Percentiles rank a stretch among this genome's conserved stretches.
Conservation (phyloP, 2,888 invertebrate species). For the Cheilosia scutellata region DNA sequence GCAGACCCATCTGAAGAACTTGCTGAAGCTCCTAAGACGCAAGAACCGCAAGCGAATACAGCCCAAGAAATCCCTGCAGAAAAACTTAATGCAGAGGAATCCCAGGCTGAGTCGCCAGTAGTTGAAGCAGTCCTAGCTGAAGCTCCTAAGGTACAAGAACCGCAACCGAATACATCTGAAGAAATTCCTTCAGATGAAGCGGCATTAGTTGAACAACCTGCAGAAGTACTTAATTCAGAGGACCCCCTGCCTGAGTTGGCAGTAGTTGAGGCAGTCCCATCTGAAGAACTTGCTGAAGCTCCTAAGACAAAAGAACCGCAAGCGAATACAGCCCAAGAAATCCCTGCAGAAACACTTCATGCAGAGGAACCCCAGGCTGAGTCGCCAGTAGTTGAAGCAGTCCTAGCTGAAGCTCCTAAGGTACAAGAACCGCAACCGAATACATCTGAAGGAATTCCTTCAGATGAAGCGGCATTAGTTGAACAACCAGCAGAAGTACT, state of each 20-base stretch:
- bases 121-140: not conserved
- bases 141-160: not conserved
- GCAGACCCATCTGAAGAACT: not conserved
- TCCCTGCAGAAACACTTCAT: too few species aligned
- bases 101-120: not conserved
- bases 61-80: not conserved
- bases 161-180: not conserved
- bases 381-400: too few species aligned
- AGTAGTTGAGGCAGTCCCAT: not conserved
- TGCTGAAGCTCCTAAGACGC: not conserved
- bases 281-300: not conserved
- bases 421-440: not conserved
- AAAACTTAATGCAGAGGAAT: not conserved
- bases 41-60: not conserved
- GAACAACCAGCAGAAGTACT: not conserved
- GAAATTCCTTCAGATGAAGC: not conserved
- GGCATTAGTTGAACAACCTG: not conserved
- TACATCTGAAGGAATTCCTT: not conserved
- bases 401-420: not conserved
- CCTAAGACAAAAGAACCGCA: too few species aligned
- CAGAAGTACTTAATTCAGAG: not conserved
- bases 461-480: not conserved
- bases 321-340: too few species aligned
- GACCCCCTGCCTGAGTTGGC: not conserved
- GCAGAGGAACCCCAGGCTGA: too few species aligned